phyloP scores from a whole-genome alignment of 2,797 vertebrate genomes.

The Garrulus glandarius region DNA sequence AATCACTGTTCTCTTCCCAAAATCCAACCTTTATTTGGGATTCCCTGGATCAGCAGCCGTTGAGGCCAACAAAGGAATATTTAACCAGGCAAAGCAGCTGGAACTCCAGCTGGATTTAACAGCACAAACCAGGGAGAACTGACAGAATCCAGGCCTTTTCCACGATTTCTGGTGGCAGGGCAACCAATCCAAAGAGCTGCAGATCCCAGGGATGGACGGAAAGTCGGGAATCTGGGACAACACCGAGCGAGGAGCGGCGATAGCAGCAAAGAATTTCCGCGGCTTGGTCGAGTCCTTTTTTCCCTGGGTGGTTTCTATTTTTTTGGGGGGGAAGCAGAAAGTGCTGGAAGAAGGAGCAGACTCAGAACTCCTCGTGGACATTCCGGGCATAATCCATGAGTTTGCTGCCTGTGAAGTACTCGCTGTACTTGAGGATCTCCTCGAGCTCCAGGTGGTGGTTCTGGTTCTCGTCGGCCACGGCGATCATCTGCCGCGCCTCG shows the following conservation, averaged over 20 bases:
- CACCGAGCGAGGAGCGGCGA: neutral
- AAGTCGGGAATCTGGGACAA: accelerated
- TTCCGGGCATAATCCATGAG: slow-evolving; percentile 97
- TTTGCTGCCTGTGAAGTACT: slow-evolving; percentile 98
- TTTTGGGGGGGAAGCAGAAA: slow-evolving; percentile 7
- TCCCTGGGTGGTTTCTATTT: no score
- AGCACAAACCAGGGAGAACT: neutral
- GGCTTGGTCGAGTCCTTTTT: accelerated
- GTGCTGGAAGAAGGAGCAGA: neutral
- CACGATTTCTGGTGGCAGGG: accelerated
- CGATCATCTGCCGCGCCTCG: slow-evolving; percentile 98
- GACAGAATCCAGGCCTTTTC: neutral
- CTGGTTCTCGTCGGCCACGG: slow-evolving; percentile 96
- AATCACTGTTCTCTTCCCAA: no score
- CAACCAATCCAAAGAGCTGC: neutral
- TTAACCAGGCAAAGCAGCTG: no score
- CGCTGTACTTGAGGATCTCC: slow-evolving; percentile 97
- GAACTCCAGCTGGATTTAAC: neutral
- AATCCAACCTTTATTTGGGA: no score
- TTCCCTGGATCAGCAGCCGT: no score
- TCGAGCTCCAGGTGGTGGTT: slow-evolving; percentile 89
- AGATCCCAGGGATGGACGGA: neutral
- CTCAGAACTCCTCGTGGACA: slow-evolving; percentile 96
- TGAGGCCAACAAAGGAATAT: no score
- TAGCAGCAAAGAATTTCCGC: neutral